Evolutionary conservation across 2,113 vertebrate species (phyloP).

Genomic region (Lepus americanus): DNA sequence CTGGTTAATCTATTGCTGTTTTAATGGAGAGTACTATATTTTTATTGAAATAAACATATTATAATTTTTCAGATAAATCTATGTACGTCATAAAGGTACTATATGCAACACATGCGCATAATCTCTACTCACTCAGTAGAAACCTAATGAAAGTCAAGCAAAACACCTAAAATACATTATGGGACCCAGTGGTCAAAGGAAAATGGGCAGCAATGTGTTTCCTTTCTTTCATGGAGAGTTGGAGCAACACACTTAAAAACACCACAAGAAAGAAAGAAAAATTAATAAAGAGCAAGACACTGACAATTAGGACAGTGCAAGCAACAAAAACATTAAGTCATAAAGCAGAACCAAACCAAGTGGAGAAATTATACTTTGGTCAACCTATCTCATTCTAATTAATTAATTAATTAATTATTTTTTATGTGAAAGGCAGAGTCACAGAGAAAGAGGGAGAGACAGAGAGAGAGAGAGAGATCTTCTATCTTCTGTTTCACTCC

Average conservation of each 20-base stretch:
- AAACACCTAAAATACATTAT: neutral
- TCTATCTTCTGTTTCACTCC: too few species aligned
- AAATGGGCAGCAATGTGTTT: neutral
- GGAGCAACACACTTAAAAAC: neutral
- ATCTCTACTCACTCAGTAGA: neutral
- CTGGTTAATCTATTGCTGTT: neutral
- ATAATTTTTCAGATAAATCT: neutral
- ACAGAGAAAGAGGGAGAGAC: too few species aligned
- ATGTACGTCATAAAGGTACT: neutral
- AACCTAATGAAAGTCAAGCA: neutral
- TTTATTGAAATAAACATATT: constrained; percentile 34
- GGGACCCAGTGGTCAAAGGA: neutral
- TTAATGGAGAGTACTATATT: constrained; percentile 33
- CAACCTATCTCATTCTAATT: too few species aligned
- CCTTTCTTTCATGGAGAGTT: neutral
- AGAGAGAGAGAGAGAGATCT: too few species aligned
- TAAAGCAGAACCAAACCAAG: neutral
- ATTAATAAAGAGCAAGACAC: neutral
- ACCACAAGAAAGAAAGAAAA: neutral
- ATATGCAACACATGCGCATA: neutral
- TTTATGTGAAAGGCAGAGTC: too few species aligned
- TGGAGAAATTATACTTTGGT: neutral
- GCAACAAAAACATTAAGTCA: neutral
- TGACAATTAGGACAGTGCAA: neutral
- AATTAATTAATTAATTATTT: too few species aligned